These are phyloP conservation scores for Odontocerum albicorne DNA, from an alignment of 2,888 invertebrate genomes.

Conservation along the genomic window DNA sequence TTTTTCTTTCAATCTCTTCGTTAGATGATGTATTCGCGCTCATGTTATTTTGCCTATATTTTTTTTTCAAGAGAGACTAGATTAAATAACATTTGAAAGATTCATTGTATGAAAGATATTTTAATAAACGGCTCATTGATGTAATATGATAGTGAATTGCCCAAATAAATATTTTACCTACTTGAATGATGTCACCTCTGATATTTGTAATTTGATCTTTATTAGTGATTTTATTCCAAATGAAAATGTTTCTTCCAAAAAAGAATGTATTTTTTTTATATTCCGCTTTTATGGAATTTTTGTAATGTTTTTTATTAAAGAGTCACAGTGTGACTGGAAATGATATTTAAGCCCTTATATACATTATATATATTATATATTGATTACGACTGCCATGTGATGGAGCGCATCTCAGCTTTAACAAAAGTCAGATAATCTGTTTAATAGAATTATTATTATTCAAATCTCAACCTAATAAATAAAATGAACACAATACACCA, in stretches of 20 bases:
- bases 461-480: slow-evolving; percentile 14
- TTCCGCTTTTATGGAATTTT: slow-evolving; percentile 3
- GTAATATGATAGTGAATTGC: slow-evolving; percentile 10
- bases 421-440: slow-evolving; percentile 1
- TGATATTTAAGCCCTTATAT: slow-evolving; percentile 4
- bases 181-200: slow-evolving; percentile 1
- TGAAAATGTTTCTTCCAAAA: slow-evolving; percentile 24
- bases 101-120: slow-evolving; percentile 8
- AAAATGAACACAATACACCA: slow-evolving; percentile 34
- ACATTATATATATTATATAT: background rate
- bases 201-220: background rate
- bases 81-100: slow-evolving; percentile 3
- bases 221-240: slow-evolving; percentile 21
- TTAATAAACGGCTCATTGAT: slow-evolving; percentile 5
- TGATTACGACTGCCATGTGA: slow-evolving; percentile 16
- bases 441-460: slow-evolving; percentile 12
- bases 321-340: slow-evolving; percentile 3
- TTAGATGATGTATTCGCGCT: slow-evolving; percentile 8
- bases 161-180: slow-evolving; percentile 7
- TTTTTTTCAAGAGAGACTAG: slow-evolving; percentile 18
- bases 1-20: slow-evolving; percentile 10
- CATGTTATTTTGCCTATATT: background rate
- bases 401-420: slow-evolving; percentile 25
- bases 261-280: slow-evolving; percentile 11
- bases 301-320: slow-evolving; percentile 1